Conservation (phyloP, 2,113 vertebrate genomes). For the Thryonomys swinderianus region DNA sequence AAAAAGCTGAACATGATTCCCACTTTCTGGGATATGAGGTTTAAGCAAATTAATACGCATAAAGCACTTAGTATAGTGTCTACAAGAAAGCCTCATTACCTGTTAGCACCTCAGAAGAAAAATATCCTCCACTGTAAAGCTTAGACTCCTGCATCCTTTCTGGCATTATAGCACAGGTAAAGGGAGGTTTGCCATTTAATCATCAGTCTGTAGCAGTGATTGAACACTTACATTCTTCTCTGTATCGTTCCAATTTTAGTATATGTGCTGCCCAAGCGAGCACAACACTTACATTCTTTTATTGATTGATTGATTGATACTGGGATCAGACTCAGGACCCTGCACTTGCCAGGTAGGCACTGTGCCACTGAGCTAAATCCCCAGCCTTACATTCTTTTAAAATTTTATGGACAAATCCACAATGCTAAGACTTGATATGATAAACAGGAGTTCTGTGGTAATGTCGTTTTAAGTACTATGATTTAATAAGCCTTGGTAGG, state of each 20-base stretch:
- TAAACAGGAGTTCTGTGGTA: neutral
- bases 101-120: neutral
- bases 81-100: neutral
- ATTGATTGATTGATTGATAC: too few species aligned
- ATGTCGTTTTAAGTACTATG: neutral
- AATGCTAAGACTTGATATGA: conserved; percentile 32
- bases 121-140: neutral
- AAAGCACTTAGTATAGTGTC: conserved; percentile 1
- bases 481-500: too few species aligned
- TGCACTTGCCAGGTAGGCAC: too few species aligned
- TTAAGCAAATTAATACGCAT: conserved; percentile 2
- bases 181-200: neutral
- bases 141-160: neutral
- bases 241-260: too few species aligned
- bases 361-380: too few species aligned
- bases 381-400: neutral
- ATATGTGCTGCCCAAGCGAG: too few species aligned
- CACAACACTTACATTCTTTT: neutral
- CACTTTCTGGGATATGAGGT: neutral
- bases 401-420: neutral
- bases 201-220: neutral
- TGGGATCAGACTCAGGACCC: too few species aligned
- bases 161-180: neutral
- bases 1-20: neutral
- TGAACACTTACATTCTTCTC: neutral